Conservation (phyloP, 37 sponge, comb jelly and placozoan species). For the Halichondria panicea region DNA sequence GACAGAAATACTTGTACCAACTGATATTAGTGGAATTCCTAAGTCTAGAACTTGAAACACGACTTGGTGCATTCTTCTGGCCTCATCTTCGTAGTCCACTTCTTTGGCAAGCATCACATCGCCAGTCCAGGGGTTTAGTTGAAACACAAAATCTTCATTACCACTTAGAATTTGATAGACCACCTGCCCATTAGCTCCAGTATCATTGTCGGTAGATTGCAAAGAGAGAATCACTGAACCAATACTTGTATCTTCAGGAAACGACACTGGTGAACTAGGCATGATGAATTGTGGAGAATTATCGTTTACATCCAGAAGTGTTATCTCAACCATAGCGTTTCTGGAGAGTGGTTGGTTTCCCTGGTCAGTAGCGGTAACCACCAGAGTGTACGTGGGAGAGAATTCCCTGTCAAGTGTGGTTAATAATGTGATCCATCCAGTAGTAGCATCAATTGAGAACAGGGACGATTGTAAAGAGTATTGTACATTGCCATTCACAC, state of each 20-base stretch:
- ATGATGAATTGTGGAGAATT: conserved; percentile 34
- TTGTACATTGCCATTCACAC: conserved; percentile 10
- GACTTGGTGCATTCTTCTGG: background rate
- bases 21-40: conserved; percentile 14
- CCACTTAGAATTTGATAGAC: conserved; percentile 40
- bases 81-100: conserved; percentile 49
- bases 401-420: conserved; percentile 47
- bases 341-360: conserved; percentile 7
- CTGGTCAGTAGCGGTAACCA: conserved; percentile 51
- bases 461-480: conserved; percentile 18
- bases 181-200: conserved; percentile 37
- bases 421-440: conserved; percentile 43
- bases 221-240: conserved; percentile 18
- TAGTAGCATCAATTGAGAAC: conserved; percentile 37
- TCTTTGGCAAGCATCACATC: conserved; percentile 22
- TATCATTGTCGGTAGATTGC: conserved; percentile 42
- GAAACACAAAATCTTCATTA: conserved; percentile 46
- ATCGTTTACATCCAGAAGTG: conserved; percentile 59
- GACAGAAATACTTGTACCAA: background rate
- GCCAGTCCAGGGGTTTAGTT: conserved; percentile 51
- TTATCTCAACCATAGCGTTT: conserved; percentile 26
- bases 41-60: conserved; percentile 35
- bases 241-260: conserved; percentile 13
- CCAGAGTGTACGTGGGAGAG: conserved; percentile 3
- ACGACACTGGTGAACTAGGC: background rate